Percentiles rank a stretch among this genome's conserved stretches.
Conservation (phyloP, 1,140 invertebrate genomes). For the Dendrolimus punctatus region DNA sequence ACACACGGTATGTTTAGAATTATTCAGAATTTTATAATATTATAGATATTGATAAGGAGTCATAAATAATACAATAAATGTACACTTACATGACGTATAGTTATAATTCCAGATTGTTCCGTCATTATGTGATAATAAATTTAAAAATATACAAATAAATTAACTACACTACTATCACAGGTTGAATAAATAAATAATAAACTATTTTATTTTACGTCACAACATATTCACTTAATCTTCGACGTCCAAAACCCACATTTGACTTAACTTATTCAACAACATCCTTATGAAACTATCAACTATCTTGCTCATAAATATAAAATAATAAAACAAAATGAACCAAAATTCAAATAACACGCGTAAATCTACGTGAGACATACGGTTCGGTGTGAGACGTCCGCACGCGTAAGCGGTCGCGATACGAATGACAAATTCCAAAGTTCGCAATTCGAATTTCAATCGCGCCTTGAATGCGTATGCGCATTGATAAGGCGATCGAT, state of each 20-base stretch:
- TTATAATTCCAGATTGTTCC: constrained; percentile 42
- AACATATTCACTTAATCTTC: constrained; percentile 32
- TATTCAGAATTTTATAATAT: no score
- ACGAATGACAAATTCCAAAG: constrained; percentile 21
- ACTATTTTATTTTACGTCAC: constrained; percentile 19
- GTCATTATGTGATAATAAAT: constrained; percentile 25
- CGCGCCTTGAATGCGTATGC: constrained; percentile 27
- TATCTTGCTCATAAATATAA: constrained; percentile 49
- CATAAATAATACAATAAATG: constrained; percentile 1
- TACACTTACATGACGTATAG: constrained; percentile 46
- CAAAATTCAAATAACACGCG: constrained; percentile 39
- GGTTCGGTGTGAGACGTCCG: constrained; percentile 18
- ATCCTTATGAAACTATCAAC: constrained; percentile 33
- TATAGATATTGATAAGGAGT: not conserved
- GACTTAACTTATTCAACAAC: constrained; percentile 24
- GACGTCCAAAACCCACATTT: constrained; percentile 28
- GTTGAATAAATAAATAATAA: constrained; percentile 46
- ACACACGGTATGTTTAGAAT: no score
- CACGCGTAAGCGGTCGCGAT: constrained; percentile 21
- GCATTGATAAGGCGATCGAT: constrained; percentile 16
- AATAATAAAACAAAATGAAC: constrained; percentile 47
- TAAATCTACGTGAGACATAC: constrained; percentile 29
- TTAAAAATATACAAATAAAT: constrained; percentile 12
- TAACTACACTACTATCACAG: constrained; percentile 46
- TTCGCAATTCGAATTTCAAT: constrained; percentile 14